Evolutionary conservation across 2,888 invertebrate genomes (phyloP).

Genomic region (Parnassius glacialis): DNA sequence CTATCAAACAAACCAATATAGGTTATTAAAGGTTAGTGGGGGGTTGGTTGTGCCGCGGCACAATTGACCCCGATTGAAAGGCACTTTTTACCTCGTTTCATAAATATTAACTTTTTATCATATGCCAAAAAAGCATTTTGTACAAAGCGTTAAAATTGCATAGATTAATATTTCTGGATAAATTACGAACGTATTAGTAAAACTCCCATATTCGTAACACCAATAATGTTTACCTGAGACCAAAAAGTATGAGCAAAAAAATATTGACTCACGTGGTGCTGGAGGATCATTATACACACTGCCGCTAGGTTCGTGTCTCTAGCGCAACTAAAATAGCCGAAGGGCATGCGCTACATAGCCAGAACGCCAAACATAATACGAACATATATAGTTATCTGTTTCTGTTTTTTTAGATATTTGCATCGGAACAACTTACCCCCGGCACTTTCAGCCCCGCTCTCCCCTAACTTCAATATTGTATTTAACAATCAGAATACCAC

Average conservation of each 20-base stretch:
- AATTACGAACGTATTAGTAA: background rate
- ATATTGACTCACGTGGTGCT: background rate
- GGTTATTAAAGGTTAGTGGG: background rate
- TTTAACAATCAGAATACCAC: too few species aligned
- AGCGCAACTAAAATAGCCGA: background rate
- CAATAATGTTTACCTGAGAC: constrained; percentile 3
- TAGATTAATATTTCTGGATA: background rate
- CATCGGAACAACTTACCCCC: too few species aligned
- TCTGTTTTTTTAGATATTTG: too few species aligned
- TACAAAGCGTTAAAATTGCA: background rate
- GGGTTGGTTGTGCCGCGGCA: too few species aligned
- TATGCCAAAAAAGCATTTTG: background rate
- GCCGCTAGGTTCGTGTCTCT: background rate
- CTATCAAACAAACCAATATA: constrained; percentile 16
- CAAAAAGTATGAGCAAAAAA: constrained; percentile 7
- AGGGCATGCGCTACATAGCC: too few species aligned
- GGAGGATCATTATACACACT: constrained; percentile 1
- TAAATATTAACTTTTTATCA: background rate
- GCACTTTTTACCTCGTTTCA: too few species aligned
- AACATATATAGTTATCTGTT: too few species aligned
- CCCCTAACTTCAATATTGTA: too few species aligned
- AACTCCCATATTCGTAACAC: background rate
- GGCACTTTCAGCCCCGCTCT: too few species aligned
- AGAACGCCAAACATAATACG: too few species aligned
- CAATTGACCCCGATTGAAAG: too few species aligned